Evolutionary conservation across 2,797 vertebrate genomes (phyloP), one percentile per base, ranked within the genome.

Genomic region (Geotrypetes seraphini): DNA sequence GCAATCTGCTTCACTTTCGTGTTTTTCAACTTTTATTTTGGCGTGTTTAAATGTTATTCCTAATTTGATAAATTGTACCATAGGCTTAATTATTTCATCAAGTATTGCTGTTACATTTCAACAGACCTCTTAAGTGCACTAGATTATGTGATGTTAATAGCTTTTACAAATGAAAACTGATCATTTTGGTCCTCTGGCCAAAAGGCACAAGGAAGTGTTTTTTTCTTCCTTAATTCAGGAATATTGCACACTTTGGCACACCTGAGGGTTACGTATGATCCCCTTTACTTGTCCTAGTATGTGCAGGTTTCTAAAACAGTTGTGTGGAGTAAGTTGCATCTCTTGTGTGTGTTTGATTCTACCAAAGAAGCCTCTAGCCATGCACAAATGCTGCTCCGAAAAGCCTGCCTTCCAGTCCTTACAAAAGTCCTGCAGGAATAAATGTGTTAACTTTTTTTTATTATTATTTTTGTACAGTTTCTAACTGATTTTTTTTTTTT

Each of bases 281-380:
- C 63, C 73, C 55, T 67, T 50, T 27, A 24, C 53, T 50, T 49
- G 69, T 78, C 57, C 66, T 56, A 65, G 69, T 38, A 48, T 28
- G 70, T 74, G 68, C 54, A 47, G 68, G 69, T 76, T 71, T 64
- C 63, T 18, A 12, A 73, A 71, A 60, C 47, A 75, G 72, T 76
- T 68, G 69, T 73, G 70, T 78, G 84, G 86, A 89, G 82, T 84
- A 80, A 87, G 79, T 84, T 83, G 60, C 78, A 85, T 88, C 84
- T 83, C 75, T 77, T 83, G 64, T 53, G 75, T 88, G 83, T 90
- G 88, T 92, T 83, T 70, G 83, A 90, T 81, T 76, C 84, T 94
- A 96, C 95, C 95, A 97, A 99, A 99, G 93, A 97, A 82, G 84
- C 91, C 89, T 93, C 90, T 81, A 89, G 91, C 90, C 91, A 88